Conservation (phyloP, 2,888 invertebrate species). For the Melanargia galathea region DNA sequence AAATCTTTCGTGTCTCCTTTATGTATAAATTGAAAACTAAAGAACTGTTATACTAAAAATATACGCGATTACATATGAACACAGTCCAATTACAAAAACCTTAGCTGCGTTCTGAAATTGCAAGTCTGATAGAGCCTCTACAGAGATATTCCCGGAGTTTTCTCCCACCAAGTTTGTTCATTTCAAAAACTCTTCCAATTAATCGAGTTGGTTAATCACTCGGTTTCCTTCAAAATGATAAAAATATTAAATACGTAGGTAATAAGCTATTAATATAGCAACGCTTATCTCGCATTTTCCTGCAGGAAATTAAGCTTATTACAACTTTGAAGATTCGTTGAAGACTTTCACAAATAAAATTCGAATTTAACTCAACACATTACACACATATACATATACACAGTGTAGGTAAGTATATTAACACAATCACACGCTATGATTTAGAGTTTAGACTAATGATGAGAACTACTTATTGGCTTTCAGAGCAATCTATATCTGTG, state of each 20-base stretch:
- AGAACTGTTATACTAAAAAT: neutral
- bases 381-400: no score
- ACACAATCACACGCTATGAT: no score
- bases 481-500: no score
- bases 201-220: conserved; percentile 1
- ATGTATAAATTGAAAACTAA: neutral
- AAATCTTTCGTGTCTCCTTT: no score
- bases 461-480: no score
- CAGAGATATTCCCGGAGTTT: neutral
- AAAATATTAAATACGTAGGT: neutral
- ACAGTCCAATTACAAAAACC: neutral
- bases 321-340: no score
- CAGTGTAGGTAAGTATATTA: no score
- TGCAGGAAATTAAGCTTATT: no score
- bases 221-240: neutral
- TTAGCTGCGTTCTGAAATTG: neutral
- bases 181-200: conserved; percentile 12
- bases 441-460: no score
- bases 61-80: neutral
- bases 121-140: neutral
- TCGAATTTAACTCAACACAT: no score
- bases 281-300: neutral
- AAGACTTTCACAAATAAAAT: no score
- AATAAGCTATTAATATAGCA: neutral
- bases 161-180: conserved; percentile 8